phyloP scores from a whole-genome alignment of 1,140 invertebrate genomes.

The Euglossa dilemma region DNA sequence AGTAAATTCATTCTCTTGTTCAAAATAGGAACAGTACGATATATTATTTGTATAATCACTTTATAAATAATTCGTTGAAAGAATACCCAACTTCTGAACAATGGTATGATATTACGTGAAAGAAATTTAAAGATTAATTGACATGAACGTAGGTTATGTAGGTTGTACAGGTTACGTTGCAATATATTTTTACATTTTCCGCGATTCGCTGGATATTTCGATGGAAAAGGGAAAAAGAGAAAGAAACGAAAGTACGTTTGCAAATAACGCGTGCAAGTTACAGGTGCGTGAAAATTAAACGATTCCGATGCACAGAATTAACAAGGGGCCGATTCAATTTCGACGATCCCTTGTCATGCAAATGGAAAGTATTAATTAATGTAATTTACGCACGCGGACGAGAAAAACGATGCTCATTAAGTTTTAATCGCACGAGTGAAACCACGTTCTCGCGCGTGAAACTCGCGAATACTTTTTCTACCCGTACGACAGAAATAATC shows the following conservation, averaged over 20 bases:
- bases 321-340: slow-evolving; percentile 8
- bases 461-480: background rate
- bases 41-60: no score
- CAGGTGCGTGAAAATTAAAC: slow-evolving; percentile 9
- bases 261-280: background rate
- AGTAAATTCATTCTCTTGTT: no score
- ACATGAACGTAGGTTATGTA: background rate
- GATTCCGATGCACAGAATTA: slow-evolving; percentile 10
- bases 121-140: no score
- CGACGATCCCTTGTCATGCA: slow-evolving; percentile 6
- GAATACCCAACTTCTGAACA: no score
- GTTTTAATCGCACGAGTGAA: background rate
- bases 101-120: no score
- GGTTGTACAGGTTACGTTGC: background rate
- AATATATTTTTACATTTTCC: background rate
- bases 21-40: no score
- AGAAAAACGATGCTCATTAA: slow-evolving; percentile 16
- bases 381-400: background rate
- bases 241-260: background rate
- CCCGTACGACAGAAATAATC: background rate
- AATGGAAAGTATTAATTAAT: slow-evolving; percentile 10
- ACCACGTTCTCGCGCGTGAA: background rate
- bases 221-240: background rate
- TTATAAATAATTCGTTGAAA: no score
- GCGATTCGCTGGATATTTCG: background rate